These are phyloP conservation scores for Psophia crepitans DNA, from an alignment of 2,113 vertebrate species.

Conservation along the genomic window DNA sequence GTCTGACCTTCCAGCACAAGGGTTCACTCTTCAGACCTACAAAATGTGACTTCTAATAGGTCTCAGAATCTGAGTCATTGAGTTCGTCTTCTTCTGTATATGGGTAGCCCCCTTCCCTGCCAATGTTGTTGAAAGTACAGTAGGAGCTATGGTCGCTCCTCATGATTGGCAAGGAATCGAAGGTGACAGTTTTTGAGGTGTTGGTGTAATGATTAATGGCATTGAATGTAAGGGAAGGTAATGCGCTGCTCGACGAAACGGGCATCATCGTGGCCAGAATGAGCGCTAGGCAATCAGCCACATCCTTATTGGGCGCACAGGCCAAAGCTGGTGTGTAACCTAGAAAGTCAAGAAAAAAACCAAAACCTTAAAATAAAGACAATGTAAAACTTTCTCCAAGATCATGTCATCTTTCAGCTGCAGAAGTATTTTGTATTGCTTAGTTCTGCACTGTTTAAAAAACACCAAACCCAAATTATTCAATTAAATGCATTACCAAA, in stretches of 20 bases:
- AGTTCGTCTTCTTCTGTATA: constrained; percentile 91
- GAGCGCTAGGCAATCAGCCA: constrained; percentile 96
- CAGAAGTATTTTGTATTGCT: not conserved
- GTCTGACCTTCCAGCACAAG: constrained; percentile 40
- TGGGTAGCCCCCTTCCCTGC: constrained; percentile 86
- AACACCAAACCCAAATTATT: too few relatives aligned
- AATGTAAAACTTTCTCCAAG: not conserved
- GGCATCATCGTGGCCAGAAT: constrained; percentile 99
- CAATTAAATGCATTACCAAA: not conserved
- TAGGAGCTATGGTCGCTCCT: constrained; percentile 89
- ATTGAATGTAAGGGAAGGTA: constrained; percentile 88
- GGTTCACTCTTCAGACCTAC: not conserved
- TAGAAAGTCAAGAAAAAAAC: constrained; percentile 38
- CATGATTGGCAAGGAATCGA: constrained; percentile 89
- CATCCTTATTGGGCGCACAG: constrained; percentile 97
- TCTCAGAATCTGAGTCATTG: constrained; percentile 98
- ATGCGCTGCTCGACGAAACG: constrained; percentile 85
- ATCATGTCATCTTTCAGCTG: not conserved
- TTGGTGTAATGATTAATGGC: constrained; percentile 95
- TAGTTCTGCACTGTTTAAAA: not conserved
- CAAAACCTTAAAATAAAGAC: not conserved
- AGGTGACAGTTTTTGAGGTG: constrained; percentile 93
- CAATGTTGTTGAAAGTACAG: constrained; percentile 94
- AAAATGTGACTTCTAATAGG: constrained; percentile 81
- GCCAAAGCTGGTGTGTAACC: constrained; percentile 98